A percentile compares a stretch with the other conserved stretches of the same genome.
phyloP scores from a whole-genome alignment of 2,797 vertebrate species.

The Eidolon dupreanum region DNA sequence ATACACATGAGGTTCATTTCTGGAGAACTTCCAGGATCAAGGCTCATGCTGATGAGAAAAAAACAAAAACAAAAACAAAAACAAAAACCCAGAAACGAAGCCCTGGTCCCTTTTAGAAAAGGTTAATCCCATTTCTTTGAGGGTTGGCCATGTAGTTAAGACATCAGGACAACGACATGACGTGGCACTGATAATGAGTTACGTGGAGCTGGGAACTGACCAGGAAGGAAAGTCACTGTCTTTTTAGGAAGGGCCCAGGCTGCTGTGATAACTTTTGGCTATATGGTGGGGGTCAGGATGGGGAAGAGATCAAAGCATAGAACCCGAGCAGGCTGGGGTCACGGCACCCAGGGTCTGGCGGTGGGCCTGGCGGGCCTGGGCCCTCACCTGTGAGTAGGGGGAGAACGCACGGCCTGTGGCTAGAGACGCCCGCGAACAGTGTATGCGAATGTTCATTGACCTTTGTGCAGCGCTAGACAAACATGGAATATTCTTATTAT shows the following conservation, averaged over 20 bases:
- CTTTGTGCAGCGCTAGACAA: background rate
- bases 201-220: fast-evolving
- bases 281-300: no score
- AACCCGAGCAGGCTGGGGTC: background rate
- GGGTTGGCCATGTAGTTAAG: background rate
- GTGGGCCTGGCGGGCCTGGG: no score
- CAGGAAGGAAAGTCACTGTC: background rate
- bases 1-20: background rate
- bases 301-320: background rate
- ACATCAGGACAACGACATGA: background rate
- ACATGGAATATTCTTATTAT: background rate
- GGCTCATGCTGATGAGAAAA: background rate
- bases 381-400: no score
- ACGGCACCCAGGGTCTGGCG: background rate
- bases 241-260: background rate
- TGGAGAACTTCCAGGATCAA: background rate
- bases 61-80: background rate
- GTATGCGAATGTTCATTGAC: background rate
- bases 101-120: background rate
- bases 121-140: background rate
- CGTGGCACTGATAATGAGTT: background rate
- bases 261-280: background rate
- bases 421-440: background rate
- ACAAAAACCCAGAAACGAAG: background rate
- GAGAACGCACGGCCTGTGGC: background rate